A percentile compares a stretch with the other conserved stretches of the same genome.
Conservation (phyloP, 2,797 vertebrate genomes). For the Acipenser ruthenus region DNA sequence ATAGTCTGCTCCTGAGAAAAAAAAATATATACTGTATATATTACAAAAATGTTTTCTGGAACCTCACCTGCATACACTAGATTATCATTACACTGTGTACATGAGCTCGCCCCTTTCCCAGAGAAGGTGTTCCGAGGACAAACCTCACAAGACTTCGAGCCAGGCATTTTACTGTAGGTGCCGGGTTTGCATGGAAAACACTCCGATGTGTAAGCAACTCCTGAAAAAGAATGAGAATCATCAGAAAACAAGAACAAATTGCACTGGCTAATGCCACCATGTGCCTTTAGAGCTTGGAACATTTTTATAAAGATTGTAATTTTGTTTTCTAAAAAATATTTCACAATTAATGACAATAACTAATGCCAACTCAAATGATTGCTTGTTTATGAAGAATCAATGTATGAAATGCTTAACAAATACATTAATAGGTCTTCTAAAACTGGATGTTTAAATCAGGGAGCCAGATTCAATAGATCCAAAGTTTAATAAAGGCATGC, state of each 20-base stretch:
- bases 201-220: conserved; percentile 90
- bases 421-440: too few relatives aligned
- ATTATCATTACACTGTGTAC: conserved; percentile 67
- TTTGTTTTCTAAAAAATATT: too few relatives aligned
- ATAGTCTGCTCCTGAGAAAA: neutral
- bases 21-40: too few relatives aligned
- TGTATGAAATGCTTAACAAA: too few relatives aligned
- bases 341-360: too few relatives aligned
- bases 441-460: too few relatives aligned
- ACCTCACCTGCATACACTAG: conserved; percentile 77
- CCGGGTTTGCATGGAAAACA: conserved; percentile 90
- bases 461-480: too few relatives aligned
- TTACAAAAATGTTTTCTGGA: too few relatives aligned
- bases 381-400: too few relatives aligned
- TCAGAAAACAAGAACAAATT: neutral
- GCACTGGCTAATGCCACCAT: conserved; percentile 28
- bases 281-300: neutral
- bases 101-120: conserved; percentile 81
- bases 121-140: conserved; percentile 85
- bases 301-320: too few relatives aligned
- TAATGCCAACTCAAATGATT: too few relatives aligned
- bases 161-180: conserved; percentile 75
- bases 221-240: conserved; percentile 42
- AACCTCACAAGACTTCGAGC: conserved; percentile 71
- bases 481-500: too few relatives aligned